Conservation (phyloP, 2,888 invertebrate species). For the Tiliacea citrago region DNA sequence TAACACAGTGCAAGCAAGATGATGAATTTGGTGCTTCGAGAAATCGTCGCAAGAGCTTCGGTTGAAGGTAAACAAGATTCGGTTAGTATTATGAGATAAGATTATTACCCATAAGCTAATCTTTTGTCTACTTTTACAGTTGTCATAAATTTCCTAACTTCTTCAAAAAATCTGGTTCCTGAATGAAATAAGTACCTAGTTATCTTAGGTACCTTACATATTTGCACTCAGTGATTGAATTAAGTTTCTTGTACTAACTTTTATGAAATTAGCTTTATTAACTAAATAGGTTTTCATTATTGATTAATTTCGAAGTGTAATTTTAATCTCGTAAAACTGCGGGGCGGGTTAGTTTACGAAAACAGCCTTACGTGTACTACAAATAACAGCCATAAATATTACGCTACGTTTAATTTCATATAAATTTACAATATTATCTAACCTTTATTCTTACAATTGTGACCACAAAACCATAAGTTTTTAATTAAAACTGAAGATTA, state of each 20-base stretch:
- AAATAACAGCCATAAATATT: neutral
- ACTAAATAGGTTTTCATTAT: neutral
- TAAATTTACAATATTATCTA: no score
- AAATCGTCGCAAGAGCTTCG: conserved; percentile 84
- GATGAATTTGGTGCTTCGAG: conserved; percentile 83
- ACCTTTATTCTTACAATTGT: accelerated
- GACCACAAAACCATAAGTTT: accelerated
- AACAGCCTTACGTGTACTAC: neutral
- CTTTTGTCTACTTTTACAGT: neutral
- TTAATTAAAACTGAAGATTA: neutral
- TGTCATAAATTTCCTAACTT: neutral
- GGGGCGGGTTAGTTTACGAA: conserved; percentile 10
- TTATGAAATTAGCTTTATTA: neutral
- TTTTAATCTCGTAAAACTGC: neutral
- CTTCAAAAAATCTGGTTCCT: neutral
- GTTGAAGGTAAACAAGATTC: conserved; percentile 81
- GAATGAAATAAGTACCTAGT: no score
- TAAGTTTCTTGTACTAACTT: neutral
- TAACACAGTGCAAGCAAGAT: conserved; percentile 79
- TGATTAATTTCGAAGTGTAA: neutral
- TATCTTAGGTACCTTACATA: neutral
- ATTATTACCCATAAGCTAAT: neutral
- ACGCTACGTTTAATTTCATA: neutral
- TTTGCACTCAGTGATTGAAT: neutral
- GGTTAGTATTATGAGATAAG: conserved; percentile 72